Evolutionary conservation across 37 sponge, comb jelly and placozoan genomes (phyloP).

Genomic region (Ianthella basta): DNA sequence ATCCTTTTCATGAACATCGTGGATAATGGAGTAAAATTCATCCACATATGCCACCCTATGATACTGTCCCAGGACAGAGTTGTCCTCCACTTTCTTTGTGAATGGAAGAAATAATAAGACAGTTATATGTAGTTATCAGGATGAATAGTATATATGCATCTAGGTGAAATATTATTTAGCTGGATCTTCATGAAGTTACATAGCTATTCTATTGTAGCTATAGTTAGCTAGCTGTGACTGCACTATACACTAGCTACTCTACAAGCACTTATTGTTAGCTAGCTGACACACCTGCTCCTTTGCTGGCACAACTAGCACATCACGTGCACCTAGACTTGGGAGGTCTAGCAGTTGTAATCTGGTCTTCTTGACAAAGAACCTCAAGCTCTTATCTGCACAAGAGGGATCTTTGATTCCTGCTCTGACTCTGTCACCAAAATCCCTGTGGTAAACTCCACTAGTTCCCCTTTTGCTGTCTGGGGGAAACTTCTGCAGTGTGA

Average conservation of each 20-base stretch:
- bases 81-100: constrained; percentile 30
- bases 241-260: not conserved
- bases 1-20: constrained; percentile 23
- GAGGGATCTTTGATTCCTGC: constrained; percentile 27
- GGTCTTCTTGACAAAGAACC: not conserved
- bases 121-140: not conserved
- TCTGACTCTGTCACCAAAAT: constrained; percentile 2
- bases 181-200: not conserved
- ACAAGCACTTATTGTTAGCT: not conserved
- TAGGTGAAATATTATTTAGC: not conserved
- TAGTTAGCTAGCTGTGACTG: not conserved
- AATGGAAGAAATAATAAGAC: not conserved
- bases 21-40: constrained; percentile 5
- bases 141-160: not conserved
- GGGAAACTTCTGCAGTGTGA: not conserved
- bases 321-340: constrained; percentile 29
- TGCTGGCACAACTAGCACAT: constrained; percentile 33
- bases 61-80: constrained; percentile 20
- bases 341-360: constrained; percentile 6
- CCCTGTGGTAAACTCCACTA: constrained; percentile 21
- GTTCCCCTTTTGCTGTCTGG: constrained; percentile 15
- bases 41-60: constrained; percentile 33
- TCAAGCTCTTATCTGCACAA: too few species aligned
- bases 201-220: not conserved
- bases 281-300: constrained; percentile 24